A percentile compares a stretch with the other conserved stretches of the same genome.
These are phyloP conservation scores for Gobiocypris rarus DNA, from an alignment of 2,113 vertebrate species.

Conservation along the genomic window DNA sequence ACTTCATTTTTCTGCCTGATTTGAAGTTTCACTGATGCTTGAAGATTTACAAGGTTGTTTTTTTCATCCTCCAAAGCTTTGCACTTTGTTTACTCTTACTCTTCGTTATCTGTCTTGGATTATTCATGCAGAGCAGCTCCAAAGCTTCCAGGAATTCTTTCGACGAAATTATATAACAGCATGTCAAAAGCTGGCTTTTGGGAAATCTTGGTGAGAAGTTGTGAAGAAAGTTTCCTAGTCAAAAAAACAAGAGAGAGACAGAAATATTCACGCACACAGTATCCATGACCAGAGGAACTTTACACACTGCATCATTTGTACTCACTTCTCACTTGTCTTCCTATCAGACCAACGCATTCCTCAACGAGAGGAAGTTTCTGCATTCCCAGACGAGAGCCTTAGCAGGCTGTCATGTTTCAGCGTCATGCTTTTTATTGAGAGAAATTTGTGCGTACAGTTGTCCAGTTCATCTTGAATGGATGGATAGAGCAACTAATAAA, in stretches of 20 bases:
- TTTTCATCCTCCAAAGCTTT: neutral
- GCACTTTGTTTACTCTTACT: constrained; percentile 23
- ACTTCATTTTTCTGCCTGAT: neutral
- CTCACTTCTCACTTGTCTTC: neutral
- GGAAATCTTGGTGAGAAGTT: constrained; percentile 8
- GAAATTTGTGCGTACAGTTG: neutral
- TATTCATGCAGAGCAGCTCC: constrained; percentile 34
- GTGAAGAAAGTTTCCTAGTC: constrained; percentile 6
- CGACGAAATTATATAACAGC: constrained; percentile 11
- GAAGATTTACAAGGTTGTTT: constrained; percentile 16
- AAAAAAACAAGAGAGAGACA: neutral
- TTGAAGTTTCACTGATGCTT: neutral
- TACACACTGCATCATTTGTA: neutral
- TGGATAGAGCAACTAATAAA: constrained; percentile 39
- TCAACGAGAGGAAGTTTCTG: constrained; percentile 18
- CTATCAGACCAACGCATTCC: constrained; percentile 32
- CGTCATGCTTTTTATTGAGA: neutral
- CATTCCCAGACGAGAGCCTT: constrained; percentile 46
- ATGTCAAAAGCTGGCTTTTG: constrained; percentile 28
- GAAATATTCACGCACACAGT: neutral
- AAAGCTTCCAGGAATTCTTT: constrained; percentile 38
- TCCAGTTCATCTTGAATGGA: constrained; percentile 19
- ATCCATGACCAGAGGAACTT: neutral
- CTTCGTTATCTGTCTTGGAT: constrained; percentile 40
- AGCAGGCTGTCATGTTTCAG: constrained; percentile 30